Evolutionary conservation across 1,140 invertebrate species (phyloP), one percentile per base, ranked within the genome.

Genomic region (Dendrolimus kikuchii): DNA sequence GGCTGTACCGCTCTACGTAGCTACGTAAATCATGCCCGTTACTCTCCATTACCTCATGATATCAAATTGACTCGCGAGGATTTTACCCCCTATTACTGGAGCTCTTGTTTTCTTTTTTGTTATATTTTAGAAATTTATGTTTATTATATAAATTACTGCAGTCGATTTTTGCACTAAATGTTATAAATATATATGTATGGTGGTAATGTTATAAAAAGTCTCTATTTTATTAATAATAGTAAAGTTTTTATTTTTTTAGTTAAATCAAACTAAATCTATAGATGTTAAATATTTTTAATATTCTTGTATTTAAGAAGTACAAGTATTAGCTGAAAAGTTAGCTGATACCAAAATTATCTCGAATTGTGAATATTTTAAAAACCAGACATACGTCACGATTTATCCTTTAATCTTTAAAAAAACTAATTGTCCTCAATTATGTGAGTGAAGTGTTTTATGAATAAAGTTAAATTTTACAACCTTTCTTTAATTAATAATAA

Each of bases 41-140:
- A 81, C 78, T 86, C 81, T 83, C 83, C 79, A 86, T 86, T 86
- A 86, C 71, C 73, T 76, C 77, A 73, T 86, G 80, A 86, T 83
- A 77, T 76, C 78, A 74, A 83, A 86, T 83, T 83, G 81, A 83
- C 81, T 84, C 57, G 68, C 62, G 66, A 80, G 74, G 77, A 80
- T 82, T 81, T 68, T 70, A 56, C 54, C 53, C 51, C 64, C 62
- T 61, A 44, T 49, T 44, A 56, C 51, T 6, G 44, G 41, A 57
- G 58, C 63, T 71, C 72, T 74, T 66, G 55, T 62, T 61, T 67
- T 65, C 39, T 47, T 23, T 38, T 9, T 36, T 49, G 56, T 45
- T 53, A 9, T 49, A 42, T 50, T 53, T 53, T 8, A 23, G 50
- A 44, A 38, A 51, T 51, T 51, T 6, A 3, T 40, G 10, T 43